A percentile compares a stretch with the other conserved stretches of the same genome.
Conservation (phyloP, 2,113 vertebrate genomes). For the Spermophilus dauricus region DNA sequence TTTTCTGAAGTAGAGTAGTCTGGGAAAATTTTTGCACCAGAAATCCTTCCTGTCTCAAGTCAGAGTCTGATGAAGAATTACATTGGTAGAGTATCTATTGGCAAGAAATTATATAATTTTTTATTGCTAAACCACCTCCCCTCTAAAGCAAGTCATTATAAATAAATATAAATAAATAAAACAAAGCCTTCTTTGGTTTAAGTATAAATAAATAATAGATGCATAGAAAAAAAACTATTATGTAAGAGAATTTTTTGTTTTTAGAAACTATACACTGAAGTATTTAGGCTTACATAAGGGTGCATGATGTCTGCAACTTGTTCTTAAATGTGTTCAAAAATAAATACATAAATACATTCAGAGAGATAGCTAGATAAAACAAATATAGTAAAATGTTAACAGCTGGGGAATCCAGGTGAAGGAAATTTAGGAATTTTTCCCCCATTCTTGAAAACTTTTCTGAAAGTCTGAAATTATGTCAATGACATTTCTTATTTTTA, state of each 20-base stretch:
- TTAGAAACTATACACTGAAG: slow-evolving; percentile 56
- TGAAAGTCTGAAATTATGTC: slow-evolving; percentile 46
- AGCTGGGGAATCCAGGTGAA: not conserved
- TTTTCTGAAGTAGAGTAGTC: not conserved
- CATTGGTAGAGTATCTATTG: not conserved
- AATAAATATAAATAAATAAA: slow-evolving; percentile 35
- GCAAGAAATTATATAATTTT: not conserved
- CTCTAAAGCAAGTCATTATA: slow-evolving; percentile 13
- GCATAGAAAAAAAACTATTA: slow-evolving; percentile 47
- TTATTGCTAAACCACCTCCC: slow-evolving; percentile 23
- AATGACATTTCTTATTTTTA: not conserved
- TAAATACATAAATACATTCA: not conserved
- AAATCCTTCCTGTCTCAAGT: not conserved
- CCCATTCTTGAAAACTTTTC: slow-evolving; percentile 42
- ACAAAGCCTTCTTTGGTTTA: slow-evolving; percentile 48
- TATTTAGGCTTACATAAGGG: slow-evolving; percentile 58
- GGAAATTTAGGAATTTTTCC: slow-evolving; percentile 28
- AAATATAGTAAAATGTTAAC: slow-evolving; percentile 38
- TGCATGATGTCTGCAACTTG: not conserved
- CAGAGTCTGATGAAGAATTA: not conserved
- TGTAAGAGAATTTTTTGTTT: slow-evolving; percentile 52
- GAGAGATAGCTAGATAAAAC: not conserved
- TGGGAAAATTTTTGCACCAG: slow-evolving; percentile 18
- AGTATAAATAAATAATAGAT: slow-evolving; percentile 57
- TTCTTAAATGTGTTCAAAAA: slow-evolving; percentile 40